phyloP scores from a whole-genome alignment of 2,888 invertebrate genomes.

The Brassicogethes aeneus region DNA sequence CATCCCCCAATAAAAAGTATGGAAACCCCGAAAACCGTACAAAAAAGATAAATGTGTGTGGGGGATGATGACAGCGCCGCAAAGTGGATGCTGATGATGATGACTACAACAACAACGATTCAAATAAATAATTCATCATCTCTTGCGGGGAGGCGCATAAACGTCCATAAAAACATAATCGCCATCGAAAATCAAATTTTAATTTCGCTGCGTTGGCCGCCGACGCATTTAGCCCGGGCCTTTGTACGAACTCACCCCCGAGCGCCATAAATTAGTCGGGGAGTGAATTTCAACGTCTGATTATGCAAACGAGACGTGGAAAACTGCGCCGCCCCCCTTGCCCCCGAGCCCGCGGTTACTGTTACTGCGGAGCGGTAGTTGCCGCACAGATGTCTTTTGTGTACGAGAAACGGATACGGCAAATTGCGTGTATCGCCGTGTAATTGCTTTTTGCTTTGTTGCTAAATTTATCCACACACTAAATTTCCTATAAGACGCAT shows the following conservation, averaged over 20 bases:
- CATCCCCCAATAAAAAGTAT: too few species aligned
- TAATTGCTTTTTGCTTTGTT: not conserved
- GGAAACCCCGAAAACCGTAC: too few species aligned
- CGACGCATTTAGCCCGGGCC: constrained; percentile 34
- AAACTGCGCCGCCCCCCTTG: constrained; percentile 29
- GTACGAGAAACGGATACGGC: not conserved
- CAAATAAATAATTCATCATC: constrained; percentile 1
- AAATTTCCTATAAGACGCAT: too few species aligned
- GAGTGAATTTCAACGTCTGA: constrained; percentile 42
- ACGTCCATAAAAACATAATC: not conserved
- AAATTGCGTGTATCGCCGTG: not conserved
- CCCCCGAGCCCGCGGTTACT: constrained; percentile 23
- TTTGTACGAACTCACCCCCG: constrained; percentile 38
- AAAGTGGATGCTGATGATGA: too few species aligned
- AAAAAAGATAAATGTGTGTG: too few species aligned
- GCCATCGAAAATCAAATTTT: constrained; percentile 29
- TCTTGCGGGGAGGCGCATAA: too few species aligned
- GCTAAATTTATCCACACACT: too few species aligned
- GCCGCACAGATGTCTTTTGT: constrained; percentile 23
- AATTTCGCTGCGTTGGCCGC: constrained; percentile 32
- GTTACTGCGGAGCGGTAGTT: too few species aligned
- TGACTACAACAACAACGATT: too few species aligned
- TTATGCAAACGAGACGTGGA: constrained; percentile 39
- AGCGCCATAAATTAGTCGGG: constrained; percentile 39
- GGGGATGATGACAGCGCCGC: too few species aligned